Evolutionary conservation across 2,113 vertebrate species (phyloP).

Genomic region (Eleginops maclovinus): DNA sequence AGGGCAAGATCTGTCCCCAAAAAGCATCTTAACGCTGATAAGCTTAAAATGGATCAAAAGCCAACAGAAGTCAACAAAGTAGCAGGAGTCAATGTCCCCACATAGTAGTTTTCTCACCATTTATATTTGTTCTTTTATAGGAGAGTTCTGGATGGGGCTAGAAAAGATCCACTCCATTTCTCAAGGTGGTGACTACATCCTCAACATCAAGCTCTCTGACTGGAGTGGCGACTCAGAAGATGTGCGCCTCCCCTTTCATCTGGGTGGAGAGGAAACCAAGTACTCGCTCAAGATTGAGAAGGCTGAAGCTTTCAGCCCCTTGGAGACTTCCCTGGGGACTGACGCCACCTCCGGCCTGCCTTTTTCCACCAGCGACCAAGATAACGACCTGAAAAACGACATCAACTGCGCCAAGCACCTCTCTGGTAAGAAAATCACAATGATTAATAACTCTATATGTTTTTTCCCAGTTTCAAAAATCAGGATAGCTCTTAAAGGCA

Average conservation of each 20-base stretch:
- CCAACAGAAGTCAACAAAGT: not conserved
- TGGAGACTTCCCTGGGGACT: constrained; percentile 84
- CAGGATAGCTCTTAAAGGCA: not conserved
- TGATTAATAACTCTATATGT: not conserved
- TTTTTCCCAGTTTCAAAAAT: too few relatives aligned
- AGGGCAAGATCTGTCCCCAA: not conserved
- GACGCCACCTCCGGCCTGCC: constrained; percentile 84
- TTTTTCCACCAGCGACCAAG: constrained; percentile 93
- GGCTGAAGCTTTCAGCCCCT: constrained; percentile 72
- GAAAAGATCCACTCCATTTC: constrained; percentile 88
- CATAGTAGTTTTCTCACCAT: not conserved
- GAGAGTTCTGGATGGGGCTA: constrained; percentile 96
- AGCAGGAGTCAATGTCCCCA: not conserved
- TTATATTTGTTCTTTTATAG: constrained; percentile 73
- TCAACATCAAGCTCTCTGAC: constrained; percentile 89
- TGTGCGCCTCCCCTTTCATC: constrained; percentile 84
- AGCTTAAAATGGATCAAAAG: not conserved
- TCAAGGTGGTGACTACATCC: constrained; percentile 81
- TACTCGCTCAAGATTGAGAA: constrained; percentile 88
- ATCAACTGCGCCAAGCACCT: constrained; percentile 95
- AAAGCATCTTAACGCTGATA: constrained; percentile 21
- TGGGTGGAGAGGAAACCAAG: constrained; percentile 87
- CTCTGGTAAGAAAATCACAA: constrained; percentile 83
- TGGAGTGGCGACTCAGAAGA: constrained; percentile 87
- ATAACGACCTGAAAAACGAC: constrained; percentile 90